Percentiles rank a stretch among this genome's conserved stretches.
These are phyloP conservation scores for Blastomussa wellsi DNA, from an alignment of 92 coral and sea anemone species.

Conservation along the genomic window DNA sequence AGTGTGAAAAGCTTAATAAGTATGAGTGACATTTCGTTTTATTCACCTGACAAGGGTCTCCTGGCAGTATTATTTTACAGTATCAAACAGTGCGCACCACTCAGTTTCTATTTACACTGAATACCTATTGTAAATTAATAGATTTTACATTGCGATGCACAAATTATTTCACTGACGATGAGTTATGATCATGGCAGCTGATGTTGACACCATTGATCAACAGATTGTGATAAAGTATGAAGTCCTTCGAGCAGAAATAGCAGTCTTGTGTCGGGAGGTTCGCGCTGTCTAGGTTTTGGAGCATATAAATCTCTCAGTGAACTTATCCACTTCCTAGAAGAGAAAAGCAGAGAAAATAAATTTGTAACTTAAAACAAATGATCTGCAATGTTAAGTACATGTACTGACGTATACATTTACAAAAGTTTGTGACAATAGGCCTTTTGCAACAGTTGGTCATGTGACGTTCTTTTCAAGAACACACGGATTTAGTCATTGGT, in stretches of 20 bases:
- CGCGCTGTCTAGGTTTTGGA: not conserved
- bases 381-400: too few species aligned
- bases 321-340: constrained; percentile 5
- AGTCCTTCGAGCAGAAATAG: not conserved
- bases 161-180: not conserved
- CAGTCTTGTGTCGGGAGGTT: not conserved
- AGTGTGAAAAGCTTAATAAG: not conserved
- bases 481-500: too few species aligned
- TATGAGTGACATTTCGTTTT: not conserved
- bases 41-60: not conserved
- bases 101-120: constrained; percentile 13
- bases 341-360: not conserved
- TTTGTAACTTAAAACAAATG: too few species aligned
- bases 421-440: too few species aligned
- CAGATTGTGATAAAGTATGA: not conserved
- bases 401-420: too few species aligned
- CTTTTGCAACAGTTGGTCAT: too few species aligned
- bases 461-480: too few species aligned
- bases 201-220: not conserved
- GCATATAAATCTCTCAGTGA: not conserved
- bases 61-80: not conserved
- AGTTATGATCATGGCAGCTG: not conserved
- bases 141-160: not conserved
- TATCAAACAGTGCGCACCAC: not conserved
- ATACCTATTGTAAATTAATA: constrained; percentile 1